phyloP scores from a whole-genome alignment of 2,113 vertebrate genomes.

The Percina caprodes region DNA sequence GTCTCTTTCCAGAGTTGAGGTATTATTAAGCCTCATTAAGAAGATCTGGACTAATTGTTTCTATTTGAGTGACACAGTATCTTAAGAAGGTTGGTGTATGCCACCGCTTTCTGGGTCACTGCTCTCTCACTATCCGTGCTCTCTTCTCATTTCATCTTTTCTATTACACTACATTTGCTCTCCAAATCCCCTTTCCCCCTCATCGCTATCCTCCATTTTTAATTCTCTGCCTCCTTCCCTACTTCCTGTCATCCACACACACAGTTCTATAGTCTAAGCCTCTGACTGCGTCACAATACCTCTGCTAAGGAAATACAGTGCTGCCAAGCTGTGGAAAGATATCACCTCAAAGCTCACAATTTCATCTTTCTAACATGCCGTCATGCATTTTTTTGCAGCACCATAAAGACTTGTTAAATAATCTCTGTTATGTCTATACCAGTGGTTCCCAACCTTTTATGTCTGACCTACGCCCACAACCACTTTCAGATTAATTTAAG shows the following conservation, averaged over 20 bases:
- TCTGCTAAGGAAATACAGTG: conserved; percentile 43
- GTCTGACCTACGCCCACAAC: background rate
- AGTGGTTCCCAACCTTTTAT: conserved; percentile 15
- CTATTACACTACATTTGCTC: conserved; percentile 39
- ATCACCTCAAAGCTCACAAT: conserved; percentile 55
- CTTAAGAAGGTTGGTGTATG: conserved; percentile 75
- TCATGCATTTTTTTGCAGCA: conserved; percentile 20
- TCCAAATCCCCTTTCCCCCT: conserved; percentile 46
- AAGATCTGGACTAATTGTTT: conserved; percentile 89
- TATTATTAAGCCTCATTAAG: conserved; percentile 85
- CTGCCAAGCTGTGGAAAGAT: conserved; percentile 56
- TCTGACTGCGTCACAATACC: conserved; percentile 58
- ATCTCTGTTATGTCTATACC: conserved; percentile 34
- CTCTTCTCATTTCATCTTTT: conserved; percentile 66
- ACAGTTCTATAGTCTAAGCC: conserved; percentile 67
- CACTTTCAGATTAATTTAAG: conserved; percentile 17
- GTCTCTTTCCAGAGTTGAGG: conserved; percentile 73
- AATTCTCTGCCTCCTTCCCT: conserved; percentile 53
- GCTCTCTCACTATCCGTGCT: conserved; percentile 69
- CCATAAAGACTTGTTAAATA: conserved; percentile 42
- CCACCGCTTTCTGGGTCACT: conserved; percentile 83
- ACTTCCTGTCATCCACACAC: conserved; percentile 58
- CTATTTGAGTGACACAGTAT: conserved; percentile 85
- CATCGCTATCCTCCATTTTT: conserved; percentile 46
- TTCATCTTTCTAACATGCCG: conserved; percentile 44